A percentile compares a stretch with the other conserved stretches of the same genome.
Evolutionary conservation across 1,140 invertebrate genomes (phyloP).

Genomic region (Aricia agestis): DNA sequence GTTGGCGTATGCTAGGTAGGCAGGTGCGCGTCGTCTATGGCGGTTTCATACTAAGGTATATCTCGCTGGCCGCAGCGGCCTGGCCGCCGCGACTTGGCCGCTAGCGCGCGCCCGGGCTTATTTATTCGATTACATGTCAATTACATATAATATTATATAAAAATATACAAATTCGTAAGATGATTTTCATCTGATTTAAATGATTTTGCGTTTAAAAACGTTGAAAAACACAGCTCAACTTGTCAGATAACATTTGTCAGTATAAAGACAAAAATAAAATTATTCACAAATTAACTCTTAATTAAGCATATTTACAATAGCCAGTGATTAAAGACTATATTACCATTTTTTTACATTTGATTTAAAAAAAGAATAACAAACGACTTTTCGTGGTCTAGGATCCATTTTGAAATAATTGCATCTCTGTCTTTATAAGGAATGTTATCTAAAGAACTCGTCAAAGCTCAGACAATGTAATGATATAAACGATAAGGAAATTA

Average conservation of each 20-base stretch:
- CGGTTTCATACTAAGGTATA: too few relatives aligned
- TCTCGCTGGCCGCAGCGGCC: too few relatives aligned
- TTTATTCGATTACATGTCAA: too few relatives aligned
- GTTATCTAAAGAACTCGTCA: too few relatives aligned
- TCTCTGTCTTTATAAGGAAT: not conserved
- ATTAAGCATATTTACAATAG: not conserved
- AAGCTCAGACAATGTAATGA: not conserved
- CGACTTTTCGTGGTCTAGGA: not conserved
- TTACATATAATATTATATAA: too few relatives aligned
- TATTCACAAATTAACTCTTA: not conserved
- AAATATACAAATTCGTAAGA: too few relatives aligned
- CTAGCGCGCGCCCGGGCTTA: too few relatives aligned
- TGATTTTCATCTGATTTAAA: too few relatives aligned
- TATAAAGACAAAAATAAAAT: not conserved
- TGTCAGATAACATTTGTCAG: not conserved
- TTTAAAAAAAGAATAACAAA: not conserved
- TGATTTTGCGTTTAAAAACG: too few relatives aligned
- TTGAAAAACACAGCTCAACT: not conserved
- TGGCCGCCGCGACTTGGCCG: too few relatives aligned
- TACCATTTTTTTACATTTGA: not conserved
- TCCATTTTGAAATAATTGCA: not conserved
- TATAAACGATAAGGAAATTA: not conserved
- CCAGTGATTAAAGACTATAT: not conserved
- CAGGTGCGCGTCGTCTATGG: too few relatives aligned
- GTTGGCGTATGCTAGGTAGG: too few relatives aligned